Base-by-base conservation (phyloP, 2,113 vertebrate genomes). In the Glaucomys volans region DNA sequence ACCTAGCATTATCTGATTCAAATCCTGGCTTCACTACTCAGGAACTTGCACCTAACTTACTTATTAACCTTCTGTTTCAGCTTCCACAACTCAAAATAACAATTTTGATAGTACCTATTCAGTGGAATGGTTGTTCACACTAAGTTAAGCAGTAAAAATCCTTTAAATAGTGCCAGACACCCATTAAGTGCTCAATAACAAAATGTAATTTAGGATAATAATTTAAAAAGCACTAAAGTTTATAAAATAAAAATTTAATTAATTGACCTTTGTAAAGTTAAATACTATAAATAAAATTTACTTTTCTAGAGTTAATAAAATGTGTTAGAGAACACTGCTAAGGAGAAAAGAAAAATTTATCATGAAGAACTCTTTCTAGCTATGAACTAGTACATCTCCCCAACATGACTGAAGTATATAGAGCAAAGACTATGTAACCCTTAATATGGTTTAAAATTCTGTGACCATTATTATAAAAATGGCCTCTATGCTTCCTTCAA, bases 211-310 rank as follows among this genome's bases (percentile, higher is more conserved):
- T 57, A 13, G 77, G 13, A 66, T 26, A 26, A n/a, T 75, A 92
- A 79, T 24, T 71, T 11, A 62, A 62, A 88, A 88, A 86, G 5
- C 14, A 62, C 0, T 72, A 1, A 91, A 50, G 18, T 40, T 59
- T 72, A 77, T 35, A 64, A 40, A 57, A 44, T 52, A 81, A 30
- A 59, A 74, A 67, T 76, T 66, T 86, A 96, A 82, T 92, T 47
- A 13, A 47, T 4, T 93, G 50, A 85, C 28, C 2, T 4, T 66
- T 57, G 17, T 44, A 87, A 96, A 88, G 57, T 57, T 91, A 89
- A 85, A 81, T 47, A 30, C 14, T 72, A 59, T 52, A 50, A 95
- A 85, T 87, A 83, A 95, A 93, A 87, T 59, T 13, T 59, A 66
- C n/a, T 77, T 85, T 92, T 95, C 62, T 82, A 66, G 35, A 79